A percentile compares a stretch with the other conserved stretches of the same genome.
Evolutionary conservation across 1,140 invertebrate species (phyloP).

Genomic region (Proctacanthus coquilletti): DNA sequence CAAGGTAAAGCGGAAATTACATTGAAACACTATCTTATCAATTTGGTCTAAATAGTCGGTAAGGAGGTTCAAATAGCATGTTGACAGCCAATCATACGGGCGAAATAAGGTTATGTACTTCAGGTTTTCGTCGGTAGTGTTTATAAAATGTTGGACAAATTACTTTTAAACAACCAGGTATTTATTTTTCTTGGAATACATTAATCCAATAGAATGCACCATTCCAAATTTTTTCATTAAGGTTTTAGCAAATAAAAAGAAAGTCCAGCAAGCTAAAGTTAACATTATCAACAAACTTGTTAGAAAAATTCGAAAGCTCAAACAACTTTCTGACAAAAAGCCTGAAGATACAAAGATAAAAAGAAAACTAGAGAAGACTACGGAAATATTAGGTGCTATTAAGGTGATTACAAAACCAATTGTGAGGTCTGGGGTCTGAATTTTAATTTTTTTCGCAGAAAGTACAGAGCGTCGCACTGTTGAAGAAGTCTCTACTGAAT

Average conservation of each 20-base stretch:
- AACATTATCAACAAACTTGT: slow-evolving; percentile 17
- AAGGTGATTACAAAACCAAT: slow-evolving; percentile 11
- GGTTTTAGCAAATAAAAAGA: not conserved
- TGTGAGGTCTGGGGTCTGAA: not conserved
- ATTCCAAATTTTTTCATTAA: no score
- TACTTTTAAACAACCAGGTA: no score
- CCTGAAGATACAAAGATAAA: slow-evolving; percentile 13
- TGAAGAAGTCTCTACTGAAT: slow-evolving; percentile 11
- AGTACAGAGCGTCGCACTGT: slow-evolving; percentile 12
- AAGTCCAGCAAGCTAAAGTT: not conserved
- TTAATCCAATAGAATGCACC: no score
- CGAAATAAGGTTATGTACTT: no score
- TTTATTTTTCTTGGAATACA: no score
- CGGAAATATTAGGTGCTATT: slow-evolving; percentile 13
- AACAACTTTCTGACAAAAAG: slow-evolving; percentile 13
- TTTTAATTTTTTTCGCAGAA: slow-evolving; percentile 6
- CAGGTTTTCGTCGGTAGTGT: no score
- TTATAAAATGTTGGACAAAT: no score
- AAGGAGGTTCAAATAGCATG: no score
- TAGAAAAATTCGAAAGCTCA: slow-evolving; percentile 21
- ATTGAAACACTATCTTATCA: no score
- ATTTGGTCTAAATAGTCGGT: no score
- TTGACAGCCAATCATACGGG: no score
- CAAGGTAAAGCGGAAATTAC: no score
- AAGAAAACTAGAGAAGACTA: slow-evolving; percentile 13